phyloP scores from a whole-genome alignment of 2,797 vertebrate species.

The Phoeniculus purpureus region DNA sequence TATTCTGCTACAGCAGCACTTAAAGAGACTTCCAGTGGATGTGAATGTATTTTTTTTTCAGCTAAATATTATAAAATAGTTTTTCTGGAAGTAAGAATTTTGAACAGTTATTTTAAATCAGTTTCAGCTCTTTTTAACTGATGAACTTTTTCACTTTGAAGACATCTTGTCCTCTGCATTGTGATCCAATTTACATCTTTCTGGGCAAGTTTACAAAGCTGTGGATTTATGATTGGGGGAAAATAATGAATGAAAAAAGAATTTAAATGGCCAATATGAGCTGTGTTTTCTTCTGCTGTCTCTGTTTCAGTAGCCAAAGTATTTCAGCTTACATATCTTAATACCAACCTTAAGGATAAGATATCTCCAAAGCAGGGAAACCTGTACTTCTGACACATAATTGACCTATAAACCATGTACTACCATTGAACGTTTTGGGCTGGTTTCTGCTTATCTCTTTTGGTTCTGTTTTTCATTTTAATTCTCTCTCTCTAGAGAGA shows the following conservation, averaged over 20 bases:
- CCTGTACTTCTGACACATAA: background rate
- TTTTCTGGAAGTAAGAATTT: background rate
- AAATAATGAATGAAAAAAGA: background rate
- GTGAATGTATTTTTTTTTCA: background rate
- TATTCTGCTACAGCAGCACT: background rate
- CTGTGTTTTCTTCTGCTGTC: background rate
- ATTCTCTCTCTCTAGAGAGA: background rate
- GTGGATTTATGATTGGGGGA: background rate
- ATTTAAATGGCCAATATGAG: background rate
- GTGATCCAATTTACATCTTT: background rate
- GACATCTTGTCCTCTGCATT: background rate
- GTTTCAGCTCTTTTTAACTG: background rate
- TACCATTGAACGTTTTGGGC: background rate
- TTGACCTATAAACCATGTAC: background rate
- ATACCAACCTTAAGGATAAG: background rate
- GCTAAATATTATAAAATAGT: background rate
- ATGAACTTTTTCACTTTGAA: background rate
- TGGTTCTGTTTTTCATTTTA: conserved; percentile 12
- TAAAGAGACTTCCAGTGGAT: background rate
- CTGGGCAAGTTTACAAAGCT: background rate
- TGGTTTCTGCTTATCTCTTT: background rate
- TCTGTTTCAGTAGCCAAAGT: background rate
- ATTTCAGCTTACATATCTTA: background rate
- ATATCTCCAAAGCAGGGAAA: background rate
- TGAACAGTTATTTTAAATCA: background rate